Conservation (phyloP, 23 tunicate species). For the Botrylloides violaceus region DNA sequence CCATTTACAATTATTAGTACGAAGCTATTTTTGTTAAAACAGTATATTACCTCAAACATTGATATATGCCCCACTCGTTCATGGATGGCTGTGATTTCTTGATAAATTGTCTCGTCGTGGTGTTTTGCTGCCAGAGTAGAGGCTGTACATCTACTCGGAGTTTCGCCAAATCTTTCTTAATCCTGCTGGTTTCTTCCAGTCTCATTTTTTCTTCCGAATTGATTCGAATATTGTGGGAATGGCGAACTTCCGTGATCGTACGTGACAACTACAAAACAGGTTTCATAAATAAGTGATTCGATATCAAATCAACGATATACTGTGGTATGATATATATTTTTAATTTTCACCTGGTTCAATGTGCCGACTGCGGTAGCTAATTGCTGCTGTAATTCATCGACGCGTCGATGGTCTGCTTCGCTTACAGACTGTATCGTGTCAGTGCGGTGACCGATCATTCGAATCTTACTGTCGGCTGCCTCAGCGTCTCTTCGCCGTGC, state of each 20-base stretch:
- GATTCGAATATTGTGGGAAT: slow-evolving; percentile 35
- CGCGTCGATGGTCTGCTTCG: slow-evolving; percentile 10
- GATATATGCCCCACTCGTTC: slow-evolving; percentile 92
- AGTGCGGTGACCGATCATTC: slow-evolving; percentile 27
- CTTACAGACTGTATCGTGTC: slow-evolving; percentile 11
- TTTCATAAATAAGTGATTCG: no score
- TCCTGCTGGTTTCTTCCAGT: slow-evolving; percentile 65
- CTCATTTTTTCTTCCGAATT: slow-evolving; percentile 90
- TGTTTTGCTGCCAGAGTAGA: slow-evolving; percentile 57
- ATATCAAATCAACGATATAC: no score
- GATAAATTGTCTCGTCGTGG: slow-evolving; percentile 29
- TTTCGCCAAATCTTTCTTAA: slow-evolving; percentile 68
- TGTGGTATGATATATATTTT: no score
- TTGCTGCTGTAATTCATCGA: slow-evolving; percentile 18
- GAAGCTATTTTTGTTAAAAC: no score
- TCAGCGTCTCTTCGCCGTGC: slow-evolving; percentile 55
- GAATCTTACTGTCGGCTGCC: slow-evolving; percentile 27
- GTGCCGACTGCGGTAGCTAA: slow-evolving; percentile 21
- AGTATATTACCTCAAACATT: slow-evolving; percentile 55
- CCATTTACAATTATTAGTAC: no score
- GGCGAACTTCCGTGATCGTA: slow-evolving; percentile 33
- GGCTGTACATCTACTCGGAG: slow-evolving; percentile 57
- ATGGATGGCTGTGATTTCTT: slow-evolving; percentile 34
- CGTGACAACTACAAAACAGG: slow-evolving; percentile 8
- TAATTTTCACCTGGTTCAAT: slow-evolving; percentile 24